Evolutionary conservation across 2,888 invertebrate genomes (phyloP), one percentile per base, ranked within the genome.

Genomic region (Ennomos fuscantarius): DNA sequence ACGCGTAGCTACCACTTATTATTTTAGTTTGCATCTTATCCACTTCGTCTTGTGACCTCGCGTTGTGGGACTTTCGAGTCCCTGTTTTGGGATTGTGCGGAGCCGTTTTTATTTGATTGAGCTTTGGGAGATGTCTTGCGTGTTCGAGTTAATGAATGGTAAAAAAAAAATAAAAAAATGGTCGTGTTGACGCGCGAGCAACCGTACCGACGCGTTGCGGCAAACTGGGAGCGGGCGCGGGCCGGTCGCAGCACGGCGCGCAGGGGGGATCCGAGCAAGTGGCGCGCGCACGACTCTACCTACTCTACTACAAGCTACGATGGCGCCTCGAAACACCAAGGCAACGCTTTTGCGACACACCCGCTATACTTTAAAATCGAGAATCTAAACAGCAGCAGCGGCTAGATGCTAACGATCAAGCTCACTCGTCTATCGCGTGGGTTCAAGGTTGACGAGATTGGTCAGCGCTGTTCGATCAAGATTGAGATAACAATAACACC

Each of bases 1-100:
- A 93, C 76, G 94, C 92, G 89, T 94, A 94, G 89, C 93, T 93
- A 74, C 93, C 92, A 85, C 93, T 93, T 89, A 94, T 93, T 74
- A 89, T 84, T 84, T 93, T 93, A 69, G 90, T 90, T 87, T 93
- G 93, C 91, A 93, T 93, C 86, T 76, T 86, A 82, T 79, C 83
- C 78, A 81, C 79, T 81, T 83, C 71, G 72, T 73, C 70, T 72
- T 78, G 72, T 70, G 79, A 72, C 72, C 78, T 79, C 72, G 77
- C 72, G 62, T 70, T 69, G 66, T 75, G 86, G 86, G 87, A 83
- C 84, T 73, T 70, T 59, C 74, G 78, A 70, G 87, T 82, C 84
- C 88, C 88, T 60, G 74, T 68, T 60, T 74, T 76, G 56, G 78
- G 79, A 69, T 82, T 83, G 70, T 81, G 76, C 66, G 87, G 85